Conservation (phyloP, 1,140 invertebrate species). For the Sminthurides bifidus region DNA sequence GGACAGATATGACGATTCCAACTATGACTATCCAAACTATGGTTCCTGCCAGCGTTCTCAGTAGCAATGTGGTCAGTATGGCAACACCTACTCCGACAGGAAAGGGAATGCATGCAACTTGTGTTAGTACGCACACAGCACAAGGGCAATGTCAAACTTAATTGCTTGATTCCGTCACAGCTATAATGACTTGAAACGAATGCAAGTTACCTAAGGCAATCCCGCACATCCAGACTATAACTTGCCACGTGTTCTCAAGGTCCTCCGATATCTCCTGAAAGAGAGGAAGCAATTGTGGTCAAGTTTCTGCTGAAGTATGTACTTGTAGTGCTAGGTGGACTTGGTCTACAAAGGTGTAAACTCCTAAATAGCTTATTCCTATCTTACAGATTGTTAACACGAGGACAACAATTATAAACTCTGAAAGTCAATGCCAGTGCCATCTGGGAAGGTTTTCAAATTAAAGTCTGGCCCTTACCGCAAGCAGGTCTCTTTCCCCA, state of each 20-base stretch:
- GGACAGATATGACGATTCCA: constrained; percentile 45
- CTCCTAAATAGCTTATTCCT: no score
- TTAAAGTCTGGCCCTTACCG: no score
- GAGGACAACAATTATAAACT: no score
- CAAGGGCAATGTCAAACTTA: constrained; percentile 31
- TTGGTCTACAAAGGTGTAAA: no score
- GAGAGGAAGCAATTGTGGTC: background rate
- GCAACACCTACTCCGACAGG: constrained; percentile 45
- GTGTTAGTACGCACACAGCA: no score
- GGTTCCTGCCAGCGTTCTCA: constrained; percentile 49
- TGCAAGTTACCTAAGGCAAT: constrained; percentile 47
- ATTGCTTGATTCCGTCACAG: background rate
- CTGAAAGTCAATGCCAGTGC: no score
- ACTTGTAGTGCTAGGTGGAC: no score
- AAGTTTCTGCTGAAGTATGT: constrained; percentile 1
- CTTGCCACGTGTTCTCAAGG: constrained; percentile 47
- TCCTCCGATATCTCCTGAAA: constrained; percentile 46
- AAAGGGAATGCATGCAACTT: no score
- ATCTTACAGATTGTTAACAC: no score
- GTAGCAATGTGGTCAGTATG: constrained; percentile 46
- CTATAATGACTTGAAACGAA: background rate
- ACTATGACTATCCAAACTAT: constrained; percentile 57
- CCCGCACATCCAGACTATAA: constrained; percentile 48
- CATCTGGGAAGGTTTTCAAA: no score
- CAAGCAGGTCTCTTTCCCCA: constrained; percentile 1